Conservation (phyloP, 2,888 invertebrate genomes). For the Asteroscopus sphinx region DNA sequence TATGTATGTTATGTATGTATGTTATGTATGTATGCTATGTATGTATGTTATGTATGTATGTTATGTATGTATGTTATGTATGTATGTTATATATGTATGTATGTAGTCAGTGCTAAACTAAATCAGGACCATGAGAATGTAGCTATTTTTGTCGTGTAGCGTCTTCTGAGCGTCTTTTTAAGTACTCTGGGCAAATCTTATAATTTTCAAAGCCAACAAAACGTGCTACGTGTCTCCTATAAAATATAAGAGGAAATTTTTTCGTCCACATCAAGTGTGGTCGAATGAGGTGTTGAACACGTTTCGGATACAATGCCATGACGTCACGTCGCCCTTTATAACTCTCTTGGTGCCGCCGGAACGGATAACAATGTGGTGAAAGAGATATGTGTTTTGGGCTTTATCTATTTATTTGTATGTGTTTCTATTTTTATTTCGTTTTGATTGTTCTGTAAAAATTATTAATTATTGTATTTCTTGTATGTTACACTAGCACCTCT, state of each 20-base stretch:
- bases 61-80: too few species aligned
- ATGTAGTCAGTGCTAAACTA: neutral
- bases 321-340: conserved; percentile 58
- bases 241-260: conserved; percentile 46
- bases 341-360: conserved; percentile 44
- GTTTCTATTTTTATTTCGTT: neutral
- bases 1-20: too few species aligned
- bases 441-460: too few species aligned
- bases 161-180: neutral
- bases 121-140: neutral
- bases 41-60: too few species aligned
- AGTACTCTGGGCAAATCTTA: conserved; percentile 26
- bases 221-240: conserved; percentile 17
- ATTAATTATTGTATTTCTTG: too few species aligned
- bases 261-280: conserved; percentile 48
- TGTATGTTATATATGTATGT: too few species aligned
- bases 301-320: conserved; percentile 49
- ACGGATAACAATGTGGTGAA: conserved; percentile 34
- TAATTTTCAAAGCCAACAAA: conserved; percentile 36
- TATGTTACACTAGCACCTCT: too few species aligned
- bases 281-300: conserved; percentile 56
- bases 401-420: conserved; percentile 37
- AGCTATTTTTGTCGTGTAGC: neutral
- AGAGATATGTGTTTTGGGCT: conserved; percentile 33
- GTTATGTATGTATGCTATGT: too few species aligned